These are phyloP conservation scores for Ianthella basta DNA, from an alignment of 37 sponge, comb jelly and placozoan species.

Conservation along the genomic window DNA sequence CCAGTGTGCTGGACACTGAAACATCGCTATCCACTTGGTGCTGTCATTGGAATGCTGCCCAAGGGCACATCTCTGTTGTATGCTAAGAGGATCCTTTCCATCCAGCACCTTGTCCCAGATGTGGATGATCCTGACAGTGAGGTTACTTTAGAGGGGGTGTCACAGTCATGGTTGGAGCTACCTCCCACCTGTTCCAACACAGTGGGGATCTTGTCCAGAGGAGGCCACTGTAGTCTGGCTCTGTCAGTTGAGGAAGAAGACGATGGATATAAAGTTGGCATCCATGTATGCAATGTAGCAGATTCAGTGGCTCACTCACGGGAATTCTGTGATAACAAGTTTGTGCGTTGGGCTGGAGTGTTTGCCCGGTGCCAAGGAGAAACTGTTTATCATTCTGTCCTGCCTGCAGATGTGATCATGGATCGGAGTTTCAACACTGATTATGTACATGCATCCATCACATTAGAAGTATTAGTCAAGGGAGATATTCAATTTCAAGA, in stretches of 20 bases:
- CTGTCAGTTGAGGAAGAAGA: slow-evolving; percentile 1
- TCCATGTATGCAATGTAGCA: neutral
- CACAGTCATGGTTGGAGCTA: neutral
- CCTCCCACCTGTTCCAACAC: neutral
- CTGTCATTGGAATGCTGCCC: slow-evolving; percentile 52
- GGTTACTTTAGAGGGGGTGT: neutral
- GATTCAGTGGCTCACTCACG: neutral
- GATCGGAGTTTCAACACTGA: neutral
- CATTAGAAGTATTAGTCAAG: no score
- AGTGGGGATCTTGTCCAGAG: neutral
- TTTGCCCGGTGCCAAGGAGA: neutral
- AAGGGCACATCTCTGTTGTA: slow-evolving; percentile 34
- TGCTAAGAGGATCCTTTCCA: slow-evolving; percentile 34
- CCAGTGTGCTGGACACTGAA: slow-evolving; percentile 49
- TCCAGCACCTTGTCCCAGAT: slow-evolving; percentile 2
- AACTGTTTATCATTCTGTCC: slow-evolving; percentile 12
- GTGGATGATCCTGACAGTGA: neutral
- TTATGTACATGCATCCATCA: no score
- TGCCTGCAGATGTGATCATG: neutral
- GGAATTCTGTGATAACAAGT: neutral
- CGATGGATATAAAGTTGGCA: neutral
- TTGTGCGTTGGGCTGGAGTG: neutral
- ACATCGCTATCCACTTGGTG: slow-evolving; percentile 52
- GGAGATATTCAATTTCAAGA: neutral
- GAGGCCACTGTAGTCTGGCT: neutral